Conservation (phyloP, 2,797 vertebrate species). For the Poeciliopsis infans region DNA sequence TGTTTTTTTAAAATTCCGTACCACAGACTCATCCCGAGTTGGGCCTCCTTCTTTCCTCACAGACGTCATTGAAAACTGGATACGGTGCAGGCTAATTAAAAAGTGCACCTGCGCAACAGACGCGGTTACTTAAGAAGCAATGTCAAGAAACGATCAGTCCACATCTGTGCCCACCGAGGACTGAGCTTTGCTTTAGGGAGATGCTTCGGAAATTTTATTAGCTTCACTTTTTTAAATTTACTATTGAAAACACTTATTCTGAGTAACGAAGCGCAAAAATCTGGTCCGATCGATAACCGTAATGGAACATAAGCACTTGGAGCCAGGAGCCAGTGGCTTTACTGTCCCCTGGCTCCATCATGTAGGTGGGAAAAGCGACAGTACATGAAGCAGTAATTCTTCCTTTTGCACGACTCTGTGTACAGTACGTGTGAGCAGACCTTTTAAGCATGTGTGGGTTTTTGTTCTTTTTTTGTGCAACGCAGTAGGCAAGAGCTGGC, state of each 20-base stretch:
- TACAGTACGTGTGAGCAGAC: slow-evolving; percentile 19
- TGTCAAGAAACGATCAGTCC: not conserved
- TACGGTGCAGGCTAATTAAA: not conserved
- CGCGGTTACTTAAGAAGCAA: not conserved
- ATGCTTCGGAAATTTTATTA: not conserved
- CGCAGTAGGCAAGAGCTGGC: slow-evolving; percentile 23
- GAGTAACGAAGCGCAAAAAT: not conserved
- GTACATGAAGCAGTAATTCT: slow-evolving; percentile 38
- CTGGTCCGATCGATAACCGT: slow-evolving; percentile 38
- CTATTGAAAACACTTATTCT: slow-evolving; percentile 1
- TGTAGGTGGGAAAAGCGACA: slow-evolving; percentile 43
- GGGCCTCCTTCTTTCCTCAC: not conserved
- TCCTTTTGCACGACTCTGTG: slow-evolving; percentile 7
- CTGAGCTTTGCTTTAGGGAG: not conserved
- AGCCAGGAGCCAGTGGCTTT: slow-evolving; percentile 32
- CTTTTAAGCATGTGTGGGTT: not conserved
- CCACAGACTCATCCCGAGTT: not conserved
- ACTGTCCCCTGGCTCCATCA: slow-evolving; percentile 22
- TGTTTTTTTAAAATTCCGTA: not conserved
- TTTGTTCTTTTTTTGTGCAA: not conserved
- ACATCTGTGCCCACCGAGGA: not conserved
- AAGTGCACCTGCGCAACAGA: not conserved
- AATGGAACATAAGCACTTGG: slow-evolving; percentile 54
- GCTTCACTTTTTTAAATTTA: slow-evolving; percentile 1
- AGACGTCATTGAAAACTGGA: not conserved